Conservation (phyloP, 2,888 invertebrate species). For the Sepiola atlantica region DNA sequence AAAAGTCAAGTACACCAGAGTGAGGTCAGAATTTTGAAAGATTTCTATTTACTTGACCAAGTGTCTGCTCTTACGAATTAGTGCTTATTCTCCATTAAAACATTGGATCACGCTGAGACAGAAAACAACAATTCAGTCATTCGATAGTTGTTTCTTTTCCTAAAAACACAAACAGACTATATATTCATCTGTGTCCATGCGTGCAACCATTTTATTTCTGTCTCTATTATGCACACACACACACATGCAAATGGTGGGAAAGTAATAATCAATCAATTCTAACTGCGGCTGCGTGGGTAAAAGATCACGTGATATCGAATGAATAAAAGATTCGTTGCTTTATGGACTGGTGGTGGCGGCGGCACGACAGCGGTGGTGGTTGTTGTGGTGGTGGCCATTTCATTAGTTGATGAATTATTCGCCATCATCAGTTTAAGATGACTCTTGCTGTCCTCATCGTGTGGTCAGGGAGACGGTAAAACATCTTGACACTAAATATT, state of each 20-base stretch:
- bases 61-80: neutral
- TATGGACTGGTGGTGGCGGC: neutral
- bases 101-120: no score
- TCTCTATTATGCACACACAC: neutral
- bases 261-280: constrained; percentile 18
- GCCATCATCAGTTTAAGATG: neutral
- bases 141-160: neutral
- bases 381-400: neutral
- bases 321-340: neutral
- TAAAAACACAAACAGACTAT: neutral
- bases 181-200: neutral
- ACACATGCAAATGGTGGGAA: neutral
- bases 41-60: neutral
- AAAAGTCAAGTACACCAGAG: neutral
- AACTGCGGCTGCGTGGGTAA: constrained; percentile 11
- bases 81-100: neutral
- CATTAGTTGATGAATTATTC: neutral
- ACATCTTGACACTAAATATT: constrained; percentile 19
- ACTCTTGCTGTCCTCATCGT: neutral
- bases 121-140: neutral
- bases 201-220: neutral
- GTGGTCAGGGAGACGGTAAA: neutral
- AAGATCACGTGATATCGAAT: neutral
- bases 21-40: neutral
- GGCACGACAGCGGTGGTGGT: neutral